phyloP scores from a whole-genome alignment of 1,140 invertebrate species.

The Drosophila saltans region DNA sequence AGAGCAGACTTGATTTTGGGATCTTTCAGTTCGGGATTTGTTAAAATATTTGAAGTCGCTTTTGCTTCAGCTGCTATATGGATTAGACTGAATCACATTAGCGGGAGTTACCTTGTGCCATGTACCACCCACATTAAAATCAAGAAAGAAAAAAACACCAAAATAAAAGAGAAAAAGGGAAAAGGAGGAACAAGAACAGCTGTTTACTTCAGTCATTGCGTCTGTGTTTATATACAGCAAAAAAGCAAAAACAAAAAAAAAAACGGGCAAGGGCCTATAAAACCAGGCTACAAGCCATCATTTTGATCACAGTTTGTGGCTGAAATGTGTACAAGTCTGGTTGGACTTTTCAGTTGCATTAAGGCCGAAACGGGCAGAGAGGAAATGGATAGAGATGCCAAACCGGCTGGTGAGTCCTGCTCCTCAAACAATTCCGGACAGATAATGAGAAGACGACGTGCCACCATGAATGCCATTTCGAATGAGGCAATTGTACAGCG shows the following conservation, averaged over 20 bases:
- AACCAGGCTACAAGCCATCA: neutral
- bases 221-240: neutral
- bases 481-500: neutral
- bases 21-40: too few species aligned
- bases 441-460: conserved; percentile 4
- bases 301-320: neutral
- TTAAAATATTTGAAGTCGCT: too few species aligned
- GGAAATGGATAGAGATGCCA: neutral
- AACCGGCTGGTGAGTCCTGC: too few species aligned
- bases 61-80: too few species aligned
- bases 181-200: conserved; percentile 1
- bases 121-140: neutral
- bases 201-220: neutral
- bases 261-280: neutral
- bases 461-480: neutral
- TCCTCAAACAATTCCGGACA: neutral
- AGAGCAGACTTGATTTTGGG: too few species aligned
- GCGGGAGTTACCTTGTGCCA: neutral
- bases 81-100: neutral
- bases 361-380: neutral
- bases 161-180: too few species aligned
- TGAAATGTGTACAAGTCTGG: conserved; percentile 12
- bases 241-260: too few species aligned
- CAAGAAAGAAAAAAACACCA: too few species aligned
- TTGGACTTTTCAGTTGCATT: conserved; percentile 1